Percentiles rank a stretch among this genome's conserved stretches.
Conservation (phyloP, 2,113 vertebrate species). For the Rhea americana region DNA sequence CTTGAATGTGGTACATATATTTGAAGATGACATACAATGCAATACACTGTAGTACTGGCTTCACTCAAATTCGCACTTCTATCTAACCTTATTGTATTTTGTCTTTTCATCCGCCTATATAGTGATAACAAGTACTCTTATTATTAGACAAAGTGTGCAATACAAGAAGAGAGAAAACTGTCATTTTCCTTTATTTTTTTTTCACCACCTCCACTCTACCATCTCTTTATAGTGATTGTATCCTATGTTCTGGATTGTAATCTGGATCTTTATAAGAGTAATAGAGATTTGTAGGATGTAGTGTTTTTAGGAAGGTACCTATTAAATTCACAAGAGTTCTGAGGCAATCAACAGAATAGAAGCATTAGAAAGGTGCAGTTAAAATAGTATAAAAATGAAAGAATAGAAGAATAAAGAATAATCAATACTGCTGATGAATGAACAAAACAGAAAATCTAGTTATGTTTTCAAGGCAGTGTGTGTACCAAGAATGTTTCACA, state of each 20-base stretch:
- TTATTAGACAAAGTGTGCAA: not conserved
- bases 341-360: not conserved
- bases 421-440: not conserved
- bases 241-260: not conserved
- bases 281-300: not conserved
- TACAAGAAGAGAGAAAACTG: not conserved
- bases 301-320: not conserved
- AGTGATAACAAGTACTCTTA: not conserved
- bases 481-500: not conserved
- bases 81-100: not conserved
- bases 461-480: not conserved
- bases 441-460: not conserved
- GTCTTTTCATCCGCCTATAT: not conserved
- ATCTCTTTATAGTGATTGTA: not conserved
- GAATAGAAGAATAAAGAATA: not conserved
- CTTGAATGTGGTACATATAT: not conserved
- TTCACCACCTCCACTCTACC: not conserved
- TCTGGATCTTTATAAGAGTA: not conserved
- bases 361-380: not conserved
- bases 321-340: not conserved
- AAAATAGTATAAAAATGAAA: not conserved
- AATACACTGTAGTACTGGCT: not conserved
- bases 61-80: not conserved
- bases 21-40: not conserved
- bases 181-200: not conserved